Percentiles rank a stretch among this genome's conserved stretches.
Conservation (phyloP, 1,140 invertebrate species). For the Sitobion miscanthi region DNA sequence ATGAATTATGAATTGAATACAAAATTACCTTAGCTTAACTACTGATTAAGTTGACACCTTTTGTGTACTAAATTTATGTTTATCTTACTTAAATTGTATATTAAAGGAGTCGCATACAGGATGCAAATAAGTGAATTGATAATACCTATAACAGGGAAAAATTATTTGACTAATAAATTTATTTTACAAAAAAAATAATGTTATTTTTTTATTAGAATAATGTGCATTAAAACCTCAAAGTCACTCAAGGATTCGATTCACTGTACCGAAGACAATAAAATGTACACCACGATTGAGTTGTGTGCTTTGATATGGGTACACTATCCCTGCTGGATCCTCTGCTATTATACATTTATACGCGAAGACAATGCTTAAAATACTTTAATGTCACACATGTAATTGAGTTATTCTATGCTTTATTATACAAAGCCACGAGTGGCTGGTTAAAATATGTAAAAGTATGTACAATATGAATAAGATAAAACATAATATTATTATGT, state of each 20-base stretch:
- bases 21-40: background rate
- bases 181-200: background rate
- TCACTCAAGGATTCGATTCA: background rate
- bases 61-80: background rate
- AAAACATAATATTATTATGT: background rate
- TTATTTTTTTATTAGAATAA: background rate
- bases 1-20: background rate
- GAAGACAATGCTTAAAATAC: background rate
- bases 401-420: background rate
- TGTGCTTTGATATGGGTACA: no score
- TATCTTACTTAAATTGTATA: no score
- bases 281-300: no score
- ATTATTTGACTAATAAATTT: background rate
- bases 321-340: no score
- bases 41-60: background rate
- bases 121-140: background rate
- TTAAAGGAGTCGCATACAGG: background rate
- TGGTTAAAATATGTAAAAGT: no score
- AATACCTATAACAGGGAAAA: background rate
- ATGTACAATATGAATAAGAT: background rate
- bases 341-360: no score
- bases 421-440: no score
- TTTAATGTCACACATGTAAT: background rate
- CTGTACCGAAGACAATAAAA: no score
- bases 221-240: no score